Evolutionary conservation across 2,888 invertebrate genomes (phyloP).

Genomic region (Sericinus montela): DNA sequence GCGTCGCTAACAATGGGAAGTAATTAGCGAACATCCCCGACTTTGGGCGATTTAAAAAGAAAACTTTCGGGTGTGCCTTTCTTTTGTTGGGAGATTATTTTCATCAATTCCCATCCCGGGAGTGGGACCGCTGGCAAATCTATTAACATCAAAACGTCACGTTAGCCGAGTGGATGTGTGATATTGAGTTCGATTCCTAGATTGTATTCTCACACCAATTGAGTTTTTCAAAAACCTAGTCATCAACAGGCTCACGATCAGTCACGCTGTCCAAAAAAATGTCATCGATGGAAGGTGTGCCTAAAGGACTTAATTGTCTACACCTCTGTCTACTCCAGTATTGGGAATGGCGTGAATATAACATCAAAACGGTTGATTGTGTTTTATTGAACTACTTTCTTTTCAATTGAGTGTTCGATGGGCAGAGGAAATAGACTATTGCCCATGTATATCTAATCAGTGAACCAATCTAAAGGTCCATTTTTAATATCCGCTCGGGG

Average conservation of each 20-base stretch:
- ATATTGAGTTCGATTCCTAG: too few relatives aligned
- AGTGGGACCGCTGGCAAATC: slow-evolving; percentile 42
- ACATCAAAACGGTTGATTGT: slow-evolving; percentile 42
- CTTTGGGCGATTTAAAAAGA: slow-evolving; percentile 42
- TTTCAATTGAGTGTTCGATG: slow-evolving; percentile 34
- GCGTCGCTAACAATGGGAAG: slow-evolving; percentile 57
- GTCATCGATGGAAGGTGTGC: too few relatives aligned
- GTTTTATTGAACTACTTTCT: slow-evolving; percentile 37
- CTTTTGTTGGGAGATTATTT: slow-evolving; percentile 36
- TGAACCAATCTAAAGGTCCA: slow-evolving; percentile 62
- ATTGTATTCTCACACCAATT: too few relatives aligned
- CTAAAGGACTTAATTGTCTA: too few relatives aligned
- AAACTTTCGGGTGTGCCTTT: slow-evolving; percentile 42
- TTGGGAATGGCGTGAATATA: too few relatives aligned
- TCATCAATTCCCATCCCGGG: slow-evolving; percentile 38
- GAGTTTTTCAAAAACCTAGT: too few relatives aligned
- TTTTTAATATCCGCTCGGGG: slow-evolving; percentile 70
- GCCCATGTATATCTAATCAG: slow-evolving; percentile 57
- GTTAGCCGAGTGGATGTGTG: too few relatives aligned
- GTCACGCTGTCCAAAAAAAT: too few relatives aligned
- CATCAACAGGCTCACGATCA: too few relatives aligned
- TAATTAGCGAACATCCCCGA: slow-evolving; percentile 57
- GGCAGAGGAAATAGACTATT: slow-evolving; percentile 49
- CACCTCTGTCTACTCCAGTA: too few relatives aligned
- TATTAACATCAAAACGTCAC: slow-evolving; percentile 51